Percentiles rank a stretch among this genome's conserved stretches.
Conservation (phyloP, 2,888 invertebrate species). For the Polylopha cassiicola region DNA sequence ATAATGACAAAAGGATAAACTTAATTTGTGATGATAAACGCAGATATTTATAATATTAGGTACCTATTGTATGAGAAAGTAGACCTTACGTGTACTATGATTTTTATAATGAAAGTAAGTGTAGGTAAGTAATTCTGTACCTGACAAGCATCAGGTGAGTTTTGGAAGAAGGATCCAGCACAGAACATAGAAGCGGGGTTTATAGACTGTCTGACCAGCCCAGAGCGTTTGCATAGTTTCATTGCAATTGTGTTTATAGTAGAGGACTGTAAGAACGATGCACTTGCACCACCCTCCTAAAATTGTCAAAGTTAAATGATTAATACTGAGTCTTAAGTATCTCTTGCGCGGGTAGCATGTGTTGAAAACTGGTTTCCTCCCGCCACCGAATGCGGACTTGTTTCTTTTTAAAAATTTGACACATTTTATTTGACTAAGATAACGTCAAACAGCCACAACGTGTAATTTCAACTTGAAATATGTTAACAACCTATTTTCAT, state of each 20-base stretch:
- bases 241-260: conserved; percentile 62
- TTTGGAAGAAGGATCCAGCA: conserved; percentile 66
- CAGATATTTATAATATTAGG: too few species aligned
- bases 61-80: neutral
- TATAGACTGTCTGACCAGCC: conserved; percentile 58
- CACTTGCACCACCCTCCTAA: conserved; percentile 62
- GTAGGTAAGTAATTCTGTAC: conserved; percentile 35
- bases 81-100: neutral
- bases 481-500: too few species aligned
- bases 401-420: too few species aligned
- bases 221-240: conserved; percentile 63
- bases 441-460: too few species aligned
- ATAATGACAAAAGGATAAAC: too few species aligned
- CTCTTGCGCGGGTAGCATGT: too few species aligned
- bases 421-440: too few species aligned
- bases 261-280: conserved; percentile 60
- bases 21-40: too few species aligned
- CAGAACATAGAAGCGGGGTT: conserved; percentile 73
- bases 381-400: too few species aligned
- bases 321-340: too few species aligned
- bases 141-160: conserved; percentile 74
- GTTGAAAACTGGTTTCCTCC: too few species aligned
- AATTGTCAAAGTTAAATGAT: conserved; percentile 1
- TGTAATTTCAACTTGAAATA: too few species aligned
- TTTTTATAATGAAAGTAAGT: neutral